Base-by-base conservation (phyloP, 2,113 vertebrate species). In the Lota lota region DNA sequence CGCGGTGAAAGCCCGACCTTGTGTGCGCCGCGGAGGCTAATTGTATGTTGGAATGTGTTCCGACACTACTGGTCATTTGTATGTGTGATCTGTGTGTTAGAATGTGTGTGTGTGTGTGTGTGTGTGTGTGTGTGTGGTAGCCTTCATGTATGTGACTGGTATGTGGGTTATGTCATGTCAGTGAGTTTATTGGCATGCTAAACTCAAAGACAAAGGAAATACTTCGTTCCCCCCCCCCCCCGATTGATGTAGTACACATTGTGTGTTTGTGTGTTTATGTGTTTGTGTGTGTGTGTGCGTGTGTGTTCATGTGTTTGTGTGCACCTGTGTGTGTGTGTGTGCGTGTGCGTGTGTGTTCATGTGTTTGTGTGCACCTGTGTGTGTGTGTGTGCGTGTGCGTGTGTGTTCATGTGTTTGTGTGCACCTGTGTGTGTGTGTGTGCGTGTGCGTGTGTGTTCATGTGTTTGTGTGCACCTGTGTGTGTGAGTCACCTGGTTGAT, bases 321-420 rank as follows among this genome's bases (percentile, higher is more conserved):
- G 63, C 59, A 16, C 77, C 61, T 63, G 50, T 70, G 61, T 62
- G 76, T 79, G 12, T 68, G 59, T 64, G 68, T 18, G 18, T 21
- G 19, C 5, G 11, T 66, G 65, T 19, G n/a, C 36, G 18, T 60
- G 28, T 58, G 56, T 16, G 28, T 11, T 3, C 6, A 33, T 61
- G 40, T 53, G 67, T 51, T 36, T 84, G 82, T 70, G 73, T 76
- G 63, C 54, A 15, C 76, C 61, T 63, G 47, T 72, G 61, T 62
- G 76, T 79, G 18, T 17, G 15, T 15, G 18, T 53, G 61, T 36
- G 61, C 6, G 11, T 66, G 65, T 19, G n/a, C 40, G 18, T 60
- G 28, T 58, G 56, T 21, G 28, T 11, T 5, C 6, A 36, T 69
- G 59, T 62, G 67, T 61, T 58, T 84, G 82, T 70, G 75, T 78